phyloP scores from a whole-genome alignment of 2,113 vertebrate species.

The Perognathus longimembris region DNA sequence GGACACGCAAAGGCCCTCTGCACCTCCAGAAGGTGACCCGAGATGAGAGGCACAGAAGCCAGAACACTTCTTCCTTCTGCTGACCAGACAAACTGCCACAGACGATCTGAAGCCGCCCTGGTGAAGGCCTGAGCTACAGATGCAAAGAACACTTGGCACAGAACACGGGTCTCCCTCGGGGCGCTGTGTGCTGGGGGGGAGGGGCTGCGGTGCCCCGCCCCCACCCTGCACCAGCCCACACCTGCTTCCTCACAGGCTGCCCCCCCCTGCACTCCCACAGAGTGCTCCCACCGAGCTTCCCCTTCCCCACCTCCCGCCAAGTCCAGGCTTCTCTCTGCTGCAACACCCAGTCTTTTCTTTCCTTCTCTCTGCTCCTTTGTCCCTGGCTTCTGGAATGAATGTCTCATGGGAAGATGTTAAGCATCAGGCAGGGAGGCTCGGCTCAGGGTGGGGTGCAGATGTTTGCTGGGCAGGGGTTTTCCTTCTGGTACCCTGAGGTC shows the following conservation, averaged over 20 bases:
- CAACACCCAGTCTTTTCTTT: too few species aligned
- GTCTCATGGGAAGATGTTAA: background rate
- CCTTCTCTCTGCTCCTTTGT: background rate
- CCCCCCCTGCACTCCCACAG: background rate
- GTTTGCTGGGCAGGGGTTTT: background rate
- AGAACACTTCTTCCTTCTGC: background rate
- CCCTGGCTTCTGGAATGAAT: background rate
- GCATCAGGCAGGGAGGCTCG: background rate
- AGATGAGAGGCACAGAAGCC: background rate
- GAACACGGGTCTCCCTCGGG: background rate
- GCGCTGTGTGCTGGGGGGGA: rapidly evolving
- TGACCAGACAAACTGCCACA: background rate
- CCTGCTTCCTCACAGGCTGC: background rate
- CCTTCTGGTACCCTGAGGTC: background rate
- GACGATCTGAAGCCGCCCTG: background rate
- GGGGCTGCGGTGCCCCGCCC: rapidly evolving
- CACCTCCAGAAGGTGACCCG: rapidly evolving
- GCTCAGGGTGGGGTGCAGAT: too few species aligned
- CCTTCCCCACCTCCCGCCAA: background rate
- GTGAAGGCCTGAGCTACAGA: background rate
- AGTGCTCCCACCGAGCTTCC: background rate
- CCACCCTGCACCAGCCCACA: background rate
- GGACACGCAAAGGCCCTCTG: background rate
- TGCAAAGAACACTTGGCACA: background rate
- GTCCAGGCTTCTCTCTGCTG: background rate